Base-by-base conservation (phyloP, 2,797 vertebrate genomes). In the Lepus oiostolus region DNA sequence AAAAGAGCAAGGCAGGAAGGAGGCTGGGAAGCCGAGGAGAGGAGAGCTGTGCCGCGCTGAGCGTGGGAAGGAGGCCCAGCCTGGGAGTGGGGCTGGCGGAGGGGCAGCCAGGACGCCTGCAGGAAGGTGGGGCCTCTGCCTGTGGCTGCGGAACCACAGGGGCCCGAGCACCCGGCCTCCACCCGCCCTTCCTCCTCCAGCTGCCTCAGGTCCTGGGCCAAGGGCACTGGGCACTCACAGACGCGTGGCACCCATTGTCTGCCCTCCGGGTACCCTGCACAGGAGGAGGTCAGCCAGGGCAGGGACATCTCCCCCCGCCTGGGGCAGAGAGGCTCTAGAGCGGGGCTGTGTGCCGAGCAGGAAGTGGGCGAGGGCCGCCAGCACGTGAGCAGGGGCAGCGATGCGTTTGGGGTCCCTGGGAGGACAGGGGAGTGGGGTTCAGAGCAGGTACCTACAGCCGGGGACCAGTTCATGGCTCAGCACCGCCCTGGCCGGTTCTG, bases 1-100 rank as follows among this genome's bases (percentile, higher is more conserved):
- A 96, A 97, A 97, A 96, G 97, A 95, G 95, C 93, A 95, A 95
- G 89, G 94, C 94, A 94, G 91, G 96, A 96, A 96, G 92, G 95
- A 88, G 83, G 70, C 92, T 65, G 91, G 77, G 95, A 75, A 92
- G 74, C 11, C 1, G 96, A 97, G 92, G 94, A 82, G 75, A 92
- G 79, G 92, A 84, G 77, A 81, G 97, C 72, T 47, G 67, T 97
- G 96, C 95, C 19, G 3, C 14, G 17, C 54, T 7, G 71, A 81
- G 94, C 28, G 1, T 96, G 54, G 38, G 92, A 96, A 96, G 95
- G 28, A 92, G 96, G 50, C 16, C 26, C 88, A 17, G 92, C 58
- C 22, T 65, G 74, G 52, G 50, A 12, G 2, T 32, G 26, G 9
- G 52, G 32, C 2, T 2, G 4, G 28, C 0, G 1, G 67, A 35